Evolutionary conservation across 2,888 invertebrate genomes (phyloP).

Genomic region (Agrotis clavis): DNA sequence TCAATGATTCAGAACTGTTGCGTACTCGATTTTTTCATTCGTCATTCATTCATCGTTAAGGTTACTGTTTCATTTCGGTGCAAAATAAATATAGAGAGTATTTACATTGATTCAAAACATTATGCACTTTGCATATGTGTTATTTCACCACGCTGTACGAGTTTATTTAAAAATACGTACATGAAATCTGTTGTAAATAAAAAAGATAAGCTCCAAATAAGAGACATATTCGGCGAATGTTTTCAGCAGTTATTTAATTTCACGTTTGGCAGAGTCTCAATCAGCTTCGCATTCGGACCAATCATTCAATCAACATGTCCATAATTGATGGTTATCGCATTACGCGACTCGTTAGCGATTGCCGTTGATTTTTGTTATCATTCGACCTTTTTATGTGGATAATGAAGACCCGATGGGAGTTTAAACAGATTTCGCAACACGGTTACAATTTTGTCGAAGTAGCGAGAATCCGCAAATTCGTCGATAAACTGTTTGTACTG

Average conservation of each 20-base stretch:
- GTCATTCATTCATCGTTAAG: slow-evolving; percentile 22
- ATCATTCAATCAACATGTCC: slow-evolving; percentile 81
- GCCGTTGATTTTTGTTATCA: slow-evolving; percentile 75
- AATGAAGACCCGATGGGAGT: slow-evolving; percentile 59
- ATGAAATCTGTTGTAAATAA: slow-evolving; percentile 38
- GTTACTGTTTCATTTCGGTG: slow-evolving; percentile 23
- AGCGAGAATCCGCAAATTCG: slow-evolving; percentile 9
- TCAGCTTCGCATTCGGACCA: slow-evolving; percentile 78
- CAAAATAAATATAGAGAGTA: slow-evolving; percentile 27
- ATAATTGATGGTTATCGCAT: slow-evolving; percentile 83
- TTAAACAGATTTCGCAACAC: slow-evolving; percentile 55
- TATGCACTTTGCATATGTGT: slow-evolving; percentile 22
- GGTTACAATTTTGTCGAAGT: slow-evolving; percentile 34
- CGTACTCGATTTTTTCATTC: slow-evolving; percentile 16
- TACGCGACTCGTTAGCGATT: slow-evolving; percentile 78
- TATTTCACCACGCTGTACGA: not conserved
- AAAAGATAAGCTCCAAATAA: slow-evolving; percentile 52
- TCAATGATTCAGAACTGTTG: slow-evolving; percentile 9
- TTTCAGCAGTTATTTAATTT: slow-evolving; percentile 79
- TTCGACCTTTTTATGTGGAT: slow-evolving; percentile 60
- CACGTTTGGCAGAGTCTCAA: slow-evolving; percentile 77
- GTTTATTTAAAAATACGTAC: slow-evolving; percentile 25
- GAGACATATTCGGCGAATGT: slow-evolving; percentile 65
- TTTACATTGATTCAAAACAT: slow-evolving; percentile 25
- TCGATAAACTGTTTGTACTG: slow-evolving; percentile 47